These are phyloP conservation scores for Picus viridis DNA, from an alignment of 2,797 vertebrate species.

Conservation along the genomic window DNA sequence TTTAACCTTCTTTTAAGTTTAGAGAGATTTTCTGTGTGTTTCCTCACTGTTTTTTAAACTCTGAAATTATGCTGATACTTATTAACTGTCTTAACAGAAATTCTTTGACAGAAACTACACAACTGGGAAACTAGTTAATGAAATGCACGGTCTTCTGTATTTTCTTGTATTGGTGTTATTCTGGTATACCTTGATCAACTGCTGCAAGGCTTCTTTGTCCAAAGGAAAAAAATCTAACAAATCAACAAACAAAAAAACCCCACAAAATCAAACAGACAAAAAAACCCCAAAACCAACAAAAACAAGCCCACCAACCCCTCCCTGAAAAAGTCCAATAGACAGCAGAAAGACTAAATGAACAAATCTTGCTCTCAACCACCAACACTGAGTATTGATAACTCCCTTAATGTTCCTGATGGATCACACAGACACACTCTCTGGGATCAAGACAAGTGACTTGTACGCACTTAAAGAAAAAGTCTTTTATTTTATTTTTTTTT, in stretches of 20 bases:
- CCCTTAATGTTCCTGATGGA: neutral
- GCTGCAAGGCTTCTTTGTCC: neutral
- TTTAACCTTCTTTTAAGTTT: neutral
- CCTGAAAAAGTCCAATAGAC: neutral
- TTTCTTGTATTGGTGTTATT: neutral
- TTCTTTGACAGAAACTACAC: neutral
- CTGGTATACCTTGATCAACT: neutral
- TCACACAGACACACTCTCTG: rapidly evolving
- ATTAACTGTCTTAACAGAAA: neutral
- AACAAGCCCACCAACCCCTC: no score
- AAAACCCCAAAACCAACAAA: no score
- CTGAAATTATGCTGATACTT: constrained; percentile 2
- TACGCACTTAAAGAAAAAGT: neutral
- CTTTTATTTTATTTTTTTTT: neutral
- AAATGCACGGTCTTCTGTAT: neutral
- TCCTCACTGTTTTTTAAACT: neutral
- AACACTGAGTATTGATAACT: neutral
- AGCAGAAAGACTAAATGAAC: neutral
- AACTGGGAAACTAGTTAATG: neutral
- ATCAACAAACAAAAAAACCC: no score
- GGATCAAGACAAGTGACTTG: neutral
- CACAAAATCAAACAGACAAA: no score
- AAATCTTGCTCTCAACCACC: neutral
- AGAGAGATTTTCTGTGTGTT: neutral
- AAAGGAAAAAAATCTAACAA: no score